phyloP scores from a whole-genome alignment of 92 coral and sea anemone species.

The Parazoanthus swiftii region DNA sequence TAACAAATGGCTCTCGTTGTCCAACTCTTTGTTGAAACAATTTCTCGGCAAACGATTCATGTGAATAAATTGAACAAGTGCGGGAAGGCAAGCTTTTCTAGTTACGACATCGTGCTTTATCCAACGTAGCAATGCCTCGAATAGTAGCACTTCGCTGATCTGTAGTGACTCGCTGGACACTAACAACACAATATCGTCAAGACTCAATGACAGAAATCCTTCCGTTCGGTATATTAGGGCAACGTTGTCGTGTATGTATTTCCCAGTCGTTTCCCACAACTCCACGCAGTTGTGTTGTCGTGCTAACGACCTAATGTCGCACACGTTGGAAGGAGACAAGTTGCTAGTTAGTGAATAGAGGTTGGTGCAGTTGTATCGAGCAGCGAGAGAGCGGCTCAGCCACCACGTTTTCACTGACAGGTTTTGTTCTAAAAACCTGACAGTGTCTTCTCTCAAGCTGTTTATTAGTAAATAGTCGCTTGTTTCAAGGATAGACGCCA shows the following conservation, averaged over 20 bases:
- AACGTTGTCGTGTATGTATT: background rate
- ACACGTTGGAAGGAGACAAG: background rate
- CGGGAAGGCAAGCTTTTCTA: background rate
- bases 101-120: background rate
- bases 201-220: constrained; percentile 21
- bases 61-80: background rate
- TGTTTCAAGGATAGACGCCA: constrained; percentile 5
- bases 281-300: background rate
- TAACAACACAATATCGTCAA: background rate
- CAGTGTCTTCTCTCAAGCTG: constrained; percentile 9
- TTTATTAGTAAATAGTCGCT: constrained; percentile 13
- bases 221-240: background rate
- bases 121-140: constrained; percentile 14
- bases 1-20: background rate
- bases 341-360: background rate
- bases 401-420: constrained; percentile 27
- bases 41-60: background rate
- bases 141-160: background rate
- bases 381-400: constrained; percentile 16
- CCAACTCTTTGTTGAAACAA: background rate
- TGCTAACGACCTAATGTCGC: background rate
- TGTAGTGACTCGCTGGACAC: constrained; percentile 3
- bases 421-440: background rate
- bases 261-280: background rate
- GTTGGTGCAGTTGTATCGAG: constrained; percentile 18